Conservation (phyloP, 2,113 vertebrate species). For the Ivindomyrus marchei region DNA sequence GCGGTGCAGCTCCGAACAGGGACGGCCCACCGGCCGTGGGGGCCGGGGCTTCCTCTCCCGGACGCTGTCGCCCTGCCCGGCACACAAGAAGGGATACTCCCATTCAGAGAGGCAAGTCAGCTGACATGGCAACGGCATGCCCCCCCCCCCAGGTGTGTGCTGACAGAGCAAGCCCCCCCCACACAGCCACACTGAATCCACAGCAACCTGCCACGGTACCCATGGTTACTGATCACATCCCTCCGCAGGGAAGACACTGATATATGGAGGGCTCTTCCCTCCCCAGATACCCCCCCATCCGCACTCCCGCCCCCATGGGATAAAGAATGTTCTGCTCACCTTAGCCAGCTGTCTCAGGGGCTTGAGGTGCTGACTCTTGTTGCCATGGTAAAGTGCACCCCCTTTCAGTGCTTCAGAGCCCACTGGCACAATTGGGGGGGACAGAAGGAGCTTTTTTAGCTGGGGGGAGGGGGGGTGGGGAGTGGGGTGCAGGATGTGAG, state of each 20-base stretch:
- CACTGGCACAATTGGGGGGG: conserved; percentile 70
- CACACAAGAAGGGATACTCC: background rate
- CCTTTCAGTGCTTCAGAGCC: conserved; percentile 73
- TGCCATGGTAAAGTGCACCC: conserved; percentile 58
- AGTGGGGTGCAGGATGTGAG: background rate
- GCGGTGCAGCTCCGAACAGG: conserved; percentile 84
- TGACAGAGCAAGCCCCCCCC: background rate
- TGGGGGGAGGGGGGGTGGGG: conserved; percentile 37
- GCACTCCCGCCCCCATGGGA: background rate
- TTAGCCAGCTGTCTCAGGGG: conserved; percentile 67
- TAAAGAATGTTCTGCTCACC: conserved; percentile 56
- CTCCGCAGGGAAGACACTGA: background rate
- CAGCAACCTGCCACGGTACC: background rate
- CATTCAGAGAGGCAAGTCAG: background rate
- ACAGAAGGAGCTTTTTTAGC: conserved; percentile 87
- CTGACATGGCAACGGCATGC: background rate
- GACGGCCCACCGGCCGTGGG: conserved; percentile 63
- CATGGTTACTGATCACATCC: background rate
- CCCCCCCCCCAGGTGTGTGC: background rate
- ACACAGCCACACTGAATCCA: background rate
- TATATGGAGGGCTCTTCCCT: background rate
- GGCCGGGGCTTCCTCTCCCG: conserved; percentile 64
- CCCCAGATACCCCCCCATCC: background rate
- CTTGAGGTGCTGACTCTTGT: conserved; percentile 65
- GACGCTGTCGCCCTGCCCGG: conserved; percentile 60